Base-by-base conservation (phyloP, 2,113 vertebrate genomes). In the Kobus ellipsiprymnus region DNA sequence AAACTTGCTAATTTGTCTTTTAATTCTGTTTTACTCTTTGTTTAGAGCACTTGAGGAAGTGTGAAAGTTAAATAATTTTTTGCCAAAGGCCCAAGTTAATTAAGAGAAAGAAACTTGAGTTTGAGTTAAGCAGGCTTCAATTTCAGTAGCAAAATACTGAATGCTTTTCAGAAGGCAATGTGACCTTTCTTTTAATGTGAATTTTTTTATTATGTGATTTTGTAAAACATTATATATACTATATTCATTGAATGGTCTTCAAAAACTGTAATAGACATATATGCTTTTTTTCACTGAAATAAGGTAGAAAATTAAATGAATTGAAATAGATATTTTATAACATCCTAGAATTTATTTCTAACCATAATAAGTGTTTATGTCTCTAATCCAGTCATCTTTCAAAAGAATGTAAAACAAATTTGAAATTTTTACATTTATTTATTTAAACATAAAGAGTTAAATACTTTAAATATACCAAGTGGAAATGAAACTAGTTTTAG, bases 281-380 rank as follows among this genome's bases (percentile, higher is more conserved):
- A 78, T 30, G 16, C 57, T 87, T 74, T 50, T 83, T 54, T 87
- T 90, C 57, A 81, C 30, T 74, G 15, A 50, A 88, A 5, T 81
- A 74, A 90, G 71, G 94, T 50, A 84, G 48, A 87, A 83, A 97
- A 59, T 52, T 55, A 48, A 87, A 64, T 91, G 87, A 92, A 90
- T 44, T 94, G 62, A 96, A 94, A 80, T 67, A 82, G 16, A 64
- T 64, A 81, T 77, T 94, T 97, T 88, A 54, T 86, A 90, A 96
- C 46, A 87, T 95, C 2, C 8, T 87, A 16, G 7, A 84, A 13
- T 74, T 96, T 29, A 90, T 10, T 71, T 96, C 83, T 92, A 81
- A 91, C 59, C 36, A 77, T 23, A 62, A 86, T 86, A 48, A 30
- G 5, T 88, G 2, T 86, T 94, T 81, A 55, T 87, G 5, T 25